Conservation (phyloP, 2,888 invertebrate species). For the Chironomus tentans region DNA sequence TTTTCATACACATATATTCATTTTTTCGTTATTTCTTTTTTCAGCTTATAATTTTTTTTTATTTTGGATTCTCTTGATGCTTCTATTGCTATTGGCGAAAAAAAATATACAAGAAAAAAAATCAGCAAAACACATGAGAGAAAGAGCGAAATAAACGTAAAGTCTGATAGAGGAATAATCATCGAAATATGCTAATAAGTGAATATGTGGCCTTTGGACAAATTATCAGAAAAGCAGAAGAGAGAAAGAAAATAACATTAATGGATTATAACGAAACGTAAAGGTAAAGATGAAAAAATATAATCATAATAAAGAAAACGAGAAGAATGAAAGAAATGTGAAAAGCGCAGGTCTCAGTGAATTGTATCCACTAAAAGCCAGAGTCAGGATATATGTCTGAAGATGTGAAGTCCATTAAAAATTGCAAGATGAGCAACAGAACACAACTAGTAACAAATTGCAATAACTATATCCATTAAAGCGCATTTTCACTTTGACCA, state of each 20-base stretch:
- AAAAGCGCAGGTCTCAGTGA: neutral
- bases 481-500: too few relatives aligned
- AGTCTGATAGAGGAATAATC: constrained; percentile 5
- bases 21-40: neutral
- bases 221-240: neutral
- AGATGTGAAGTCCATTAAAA: neutral
- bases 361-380: neutral
- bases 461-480: too few relatives aligned
- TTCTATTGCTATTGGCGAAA: constrained; percentile 14
- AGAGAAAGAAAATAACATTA: neutral
- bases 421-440: neutral
- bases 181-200: constrained; percentile 22
- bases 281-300: neutral
- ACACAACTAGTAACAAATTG: too few relatives aligned
- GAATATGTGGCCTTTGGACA: constrained; percentile 5
- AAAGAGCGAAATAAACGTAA: neutral
- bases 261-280: neutral
- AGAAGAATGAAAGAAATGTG: neutral
- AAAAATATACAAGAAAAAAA: neutral
- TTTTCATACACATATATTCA: constrained; percentile 8
- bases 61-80: neutral
- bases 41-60: constrained; percentile 1
- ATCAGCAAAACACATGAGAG: neutral
- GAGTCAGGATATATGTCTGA: neutral
- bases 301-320: neutral